Percentiles rank a stretch among this genome's conserved stretches.
These are phyloP conservation scores for Calliscelio sp. DNA, from an alignment of 2,888 invertebrate genomes.

Conservation along the genomic window DNA sequence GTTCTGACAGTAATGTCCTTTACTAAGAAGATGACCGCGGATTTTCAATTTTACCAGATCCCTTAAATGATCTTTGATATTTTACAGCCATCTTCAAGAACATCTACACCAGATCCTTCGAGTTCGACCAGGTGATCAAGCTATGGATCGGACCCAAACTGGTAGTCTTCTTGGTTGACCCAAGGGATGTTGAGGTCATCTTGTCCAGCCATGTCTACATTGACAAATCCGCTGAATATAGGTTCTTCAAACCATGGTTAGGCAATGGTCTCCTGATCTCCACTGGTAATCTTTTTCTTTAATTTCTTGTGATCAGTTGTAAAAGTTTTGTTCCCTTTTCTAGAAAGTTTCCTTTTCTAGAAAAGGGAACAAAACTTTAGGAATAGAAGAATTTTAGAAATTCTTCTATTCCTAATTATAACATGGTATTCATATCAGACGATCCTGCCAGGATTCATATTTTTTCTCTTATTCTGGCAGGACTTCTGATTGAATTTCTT, in stretches of 20 bases:
- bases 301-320: not conserved
- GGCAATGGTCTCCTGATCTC: slow-evolving; percentile 94
- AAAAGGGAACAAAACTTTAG: too few species aligned
- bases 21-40: too few species aligned
- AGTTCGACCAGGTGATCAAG: slow-evolving; percentile 88
- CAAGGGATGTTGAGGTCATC: slow-evolving; percentile 92
- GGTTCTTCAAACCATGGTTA: slow-evolving; percentile 94
- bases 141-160: slow-evolving; percentile 93
- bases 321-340: not conserved
- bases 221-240: slow-evolving; percentile 92
- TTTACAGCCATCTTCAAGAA: slow-evolving; percentile 91
- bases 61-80: too few species aligned
- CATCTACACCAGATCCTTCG: slow-evolving; percentile 87
- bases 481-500: too few species aligned
- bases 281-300: slow-evolving; percentile 87
- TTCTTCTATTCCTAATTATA: too few species aligned
- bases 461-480: too few species aligned
- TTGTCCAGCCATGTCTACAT: slow-evolving; percentile 93
- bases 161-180: slow-evolving; percentile 91
- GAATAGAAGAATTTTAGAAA: too few species aligned
- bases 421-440: too few species aligned
- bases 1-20: too few species aligned
- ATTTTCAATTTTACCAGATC: too few species aligned
- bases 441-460: too few species aligned
- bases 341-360: too few species aligned